Conservation (phyloP, 2,888 invertebrate genomes). For the Laspeyria flexula region DNA sequence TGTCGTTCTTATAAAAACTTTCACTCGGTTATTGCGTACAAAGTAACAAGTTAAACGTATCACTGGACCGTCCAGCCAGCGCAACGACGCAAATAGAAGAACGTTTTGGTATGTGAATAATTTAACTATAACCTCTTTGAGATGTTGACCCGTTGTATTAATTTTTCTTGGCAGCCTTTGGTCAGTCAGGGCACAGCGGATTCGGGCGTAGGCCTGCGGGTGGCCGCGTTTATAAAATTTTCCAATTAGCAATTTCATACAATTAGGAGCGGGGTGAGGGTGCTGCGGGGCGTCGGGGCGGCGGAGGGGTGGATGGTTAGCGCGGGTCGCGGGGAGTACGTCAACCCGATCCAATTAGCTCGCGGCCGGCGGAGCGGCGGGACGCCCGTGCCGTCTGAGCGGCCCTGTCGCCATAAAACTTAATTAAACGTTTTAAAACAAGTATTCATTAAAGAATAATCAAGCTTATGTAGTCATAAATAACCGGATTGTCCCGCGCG, state of each 20-base stretch:
- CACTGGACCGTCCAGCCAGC: neutral
- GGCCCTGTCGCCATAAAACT: slow-evolving; percentile 86
- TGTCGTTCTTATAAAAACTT: neutral
- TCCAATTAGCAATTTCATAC: slow-evolving; percentile 86
- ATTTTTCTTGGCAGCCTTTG: slow-evolving; percentile 60
- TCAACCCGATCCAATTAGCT: slow-evolving; percentile 86
- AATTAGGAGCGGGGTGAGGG: slow-evolving; percentile 77
- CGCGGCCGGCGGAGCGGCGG: slow-evolving; percentile 83
- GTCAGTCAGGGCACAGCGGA: slow-evolving; percentile 55
- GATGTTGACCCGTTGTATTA: slow-evolving; percentile 58
- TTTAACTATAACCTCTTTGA: slow-evolving; percentile 36
- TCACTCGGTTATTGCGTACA: neutral
- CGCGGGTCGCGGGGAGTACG: slow-evolving; percentile 68
- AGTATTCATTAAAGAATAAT: slow-evolving; percentile 87
- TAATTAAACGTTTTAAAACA: slow-evolving; percentile 87
- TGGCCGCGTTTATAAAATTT: slow-evolving; percentile 85
- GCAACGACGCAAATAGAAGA: slow-evolving; percentile 12
- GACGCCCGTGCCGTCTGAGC: slow-evolving; percentile 75
- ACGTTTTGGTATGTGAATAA: slow-evolving; percentile 10
- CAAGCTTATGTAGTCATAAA: slow-evolving; percentile 87
- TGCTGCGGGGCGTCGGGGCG: slow-evolving; percentile 51
- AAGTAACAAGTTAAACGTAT: neutral
- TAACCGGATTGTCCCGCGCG: slow-evolving; percentile 86
- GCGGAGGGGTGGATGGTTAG: slow-evolving; percentile 46
- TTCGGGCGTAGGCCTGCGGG: slow-evolving; percentile 73